These are phyloP conservation scores for Cinclus cinclus DNA, from an alignment of 2,113 vertebrate species.

Conservation along the genomic window DNA sequence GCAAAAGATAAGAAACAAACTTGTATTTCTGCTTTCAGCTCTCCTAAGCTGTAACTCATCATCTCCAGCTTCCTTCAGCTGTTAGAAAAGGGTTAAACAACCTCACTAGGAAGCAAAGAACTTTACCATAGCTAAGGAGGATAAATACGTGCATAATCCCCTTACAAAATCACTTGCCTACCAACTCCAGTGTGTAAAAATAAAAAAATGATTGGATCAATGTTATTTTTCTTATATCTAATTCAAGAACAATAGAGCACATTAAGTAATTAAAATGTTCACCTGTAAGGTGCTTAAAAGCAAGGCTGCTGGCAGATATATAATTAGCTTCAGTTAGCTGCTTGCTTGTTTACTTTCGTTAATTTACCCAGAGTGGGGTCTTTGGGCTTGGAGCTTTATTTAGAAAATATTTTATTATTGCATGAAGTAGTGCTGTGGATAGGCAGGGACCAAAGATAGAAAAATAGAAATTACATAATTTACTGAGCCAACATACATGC, in stretches of 20 bases:
- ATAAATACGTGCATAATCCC: slow-evolving; percentile 33
- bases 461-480: background rate
- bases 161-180: slow-evolving; percentile 60
- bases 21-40: background rate
- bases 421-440: background rate
- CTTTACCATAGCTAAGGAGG: slow-evolving; percentile 51
- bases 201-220: slow-evolving; percentile 42
- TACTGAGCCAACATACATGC: background rate
- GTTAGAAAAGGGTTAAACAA: slow-evolving; percentile 45
- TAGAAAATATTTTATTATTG: slow-evolving; percentile 2
- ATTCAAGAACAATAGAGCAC: slow-evolving; percentile 55
- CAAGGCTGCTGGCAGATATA: slow-evolving; percentile 11
- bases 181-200: slow-evolving; percentile 36
- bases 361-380: background rate
- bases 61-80: background rate
- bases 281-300: slow-evolving; percentile 55
- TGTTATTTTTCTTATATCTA: slow-evolving; percentile 59
- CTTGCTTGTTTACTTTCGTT: slow-evolving; percentile 14
- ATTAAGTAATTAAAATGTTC: slow-evolving; percentile 67
- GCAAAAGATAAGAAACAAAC: background rate
- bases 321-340: slow-evolving; percentile 42
- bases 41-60: background rate
- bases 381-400: slow-evolving; percentile 11
- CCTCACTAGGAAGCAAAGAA: slow-evolving; percentile 35
- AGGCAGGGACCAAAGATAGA: background rate